Base-by-base conservation (phyloP, 2,888 invertebrate species). In the Luffia ferchaultella region DNA sequence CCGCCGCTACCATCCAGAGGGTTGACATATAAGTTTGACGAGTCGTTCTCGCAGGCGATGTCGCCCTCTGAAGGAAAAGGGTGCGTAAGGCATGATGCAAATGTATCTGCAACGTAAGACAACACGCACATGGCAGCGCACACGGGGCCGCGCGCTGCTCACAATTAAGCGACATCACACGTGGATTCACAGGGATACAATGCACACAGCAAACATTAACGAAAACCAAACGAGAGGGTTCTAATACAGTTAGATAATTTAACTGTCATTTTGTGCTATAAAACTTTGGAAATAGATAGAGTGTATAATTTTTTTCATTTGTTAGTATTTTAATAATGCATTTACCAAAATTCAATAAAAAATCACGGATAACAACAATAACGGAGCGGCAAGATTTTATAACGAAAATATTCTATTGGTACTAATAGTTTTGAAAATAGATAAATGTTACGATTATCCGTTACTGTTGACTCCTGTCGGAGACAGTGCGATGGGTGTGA, bases 41-140 rank as follows among this genome's bases (percentile, higher is more conserved):
- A 89, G 74, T 90, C 90, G 67, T 80, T 83, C 69, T 88, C 88
- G 71, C 87, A 85, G 61, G 89, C 88, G 68, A 90, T 86, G 83
- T 91, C 91, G 71, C 89, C 91, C 86, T 93, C 93, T 65, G 95
- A 95, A 78, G 92, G 90, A 85, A 93, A 95, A 68, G 95, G 95
- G 86, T 96, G 96, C 68, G 97, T 96, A 86, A 95, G 93, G 86
- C 97, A 97, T 83, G 95, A 96, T 77, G 95, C 95, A 84, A 95
- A 97, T 60, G 97, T 97, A 82, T 97, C 97, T 68, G 95, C 92
- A 84, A 95, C 91, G 85, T 77, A 82, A 82, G 80, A 83, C 76
- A 49, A 49, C 19, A 42, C 76, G 71, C 68, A 78, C 67, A 73
- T 80, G 75, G 79, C 80, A 72, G 70, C 67, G 67, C 68, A 68